phyloP scores from a whole-genome alignment of 2,113 vertebrate species.

The Xiphorhynchus elegans region DNA sequence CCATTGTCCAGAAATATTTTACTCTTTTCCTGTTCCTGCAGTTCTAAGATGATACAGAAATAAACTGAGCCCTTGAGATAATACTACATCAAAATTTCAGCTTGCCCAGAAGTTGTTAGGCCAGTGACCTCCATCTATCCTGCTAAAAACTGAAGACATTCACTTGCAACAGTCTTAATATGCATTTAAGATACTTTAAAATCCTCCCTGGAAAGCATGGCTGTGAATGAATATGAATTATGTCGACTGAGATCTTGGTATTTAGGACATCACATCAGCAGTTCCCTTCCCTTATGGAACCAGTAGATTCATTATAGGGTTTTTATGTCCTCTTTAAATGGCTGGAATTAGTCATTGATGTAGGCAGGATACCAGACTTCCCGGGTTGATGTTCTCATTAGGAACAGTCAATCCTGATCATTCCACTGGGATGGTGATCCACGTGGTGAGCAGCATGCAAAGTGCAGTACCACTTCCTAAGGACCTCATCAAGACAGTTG shows the following conservation, averaged over 20 bases:
- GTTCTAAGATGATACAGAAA: neutral
- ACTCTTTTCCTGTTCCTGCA: neutral
- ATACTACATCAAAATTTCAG: neutral
- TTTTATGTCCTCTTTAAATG: slow-evolving; percentile 6
- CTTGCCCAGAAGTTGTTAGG: neutral
- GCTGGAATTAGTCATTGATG: slow-evolving; percentile 26
- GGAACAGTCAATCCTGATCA: neutral
- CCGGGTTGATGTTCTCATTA: slow-evolving; percentile 12
- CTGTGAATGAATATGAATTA: neutral
- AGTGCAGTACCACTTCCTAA: neutral
- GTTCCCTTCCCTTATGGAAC: neutral
- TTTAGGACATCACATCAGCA: slow-evolving; percentile 11
- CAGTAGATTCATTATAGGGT: neutral
- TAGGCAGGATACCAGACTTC: slow-evolving; percentile 3
- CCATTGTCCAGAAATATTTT: neutral
- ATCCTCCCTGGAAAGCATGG: neutral
- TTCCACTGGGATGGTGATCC: neutral
- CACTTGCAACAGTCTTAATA: neutral
- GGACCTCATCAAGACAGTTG: neutral
- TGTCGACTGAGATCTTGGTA: neutral
- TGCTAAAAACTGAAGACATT: neutral
- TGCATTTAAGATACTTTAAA: neutral
- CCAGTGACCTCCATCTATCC: neutral
- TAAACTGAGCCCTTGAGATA: neutral
- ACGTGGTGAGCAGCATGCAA: neutral